phyloP scores from a whole-genome alignment of 1,140 invertebrate genomes.

The Drosophila dunni region DNA sequence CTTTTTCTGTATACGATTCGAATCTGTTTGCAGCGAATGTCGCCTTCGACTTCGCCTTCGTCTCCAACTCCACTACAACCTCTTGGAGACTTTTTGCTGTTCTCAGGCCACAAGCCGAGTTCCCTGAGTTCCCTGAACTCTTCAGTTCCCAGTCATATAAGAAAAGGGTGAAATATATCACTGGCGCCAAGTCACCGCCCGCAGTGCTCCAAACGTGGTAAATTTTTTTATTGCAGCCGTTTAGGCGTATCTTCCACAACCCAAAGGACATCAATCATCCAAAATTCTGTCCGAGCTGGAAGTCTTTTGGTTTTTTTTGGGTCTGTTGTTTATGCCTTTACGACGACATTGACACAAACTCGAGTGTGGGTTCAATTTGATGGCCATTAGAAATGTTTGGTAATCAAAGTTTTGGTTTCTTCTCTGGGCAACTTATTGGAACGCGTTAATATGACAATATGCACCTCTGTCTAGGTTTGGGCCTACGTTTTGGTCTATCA shows the following conservation, averaged over 20 bases:
- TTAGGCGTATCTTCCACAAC: slow-evolving; percentile 76
- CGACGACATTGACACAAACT: slow-evolving; percentile 35
- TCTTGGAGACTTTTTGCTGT: not conserved
- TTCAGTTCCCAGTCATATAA: slow-evolving; percentile 27
- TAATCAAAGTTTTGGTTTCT: slow-evolving; percentile 25
- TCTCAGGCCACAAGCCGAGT: slow-evolving; percentile 68
- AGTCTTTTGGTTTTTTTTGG: slow-evolving; percentile 25
- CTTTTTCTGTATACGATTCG: slow-evolving; percentile 60
- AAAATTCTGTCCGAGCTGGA: slow-evolving; percentile 41
- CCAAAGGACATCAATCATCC: slow-evolving; percentile 80
- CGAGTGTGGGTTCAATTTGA: slow-evolving; percentile 42
- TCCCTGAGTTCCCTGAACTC: slow-evolving; percentile 3
- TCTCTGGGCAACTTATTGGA: not conserved
- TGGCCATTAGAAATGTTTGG: slow-evolving; percentile 36
- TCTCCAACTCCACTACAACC: not conserved
- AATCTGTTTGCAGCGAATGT: slow-evolving; percentile 36
- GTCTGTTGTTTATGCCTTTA: slow-evolving; percentile 29
- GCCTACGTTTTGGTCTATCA: not conserved
- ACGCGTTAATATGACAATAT: slow-evolving; percentile 81
- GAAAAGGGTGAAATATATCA: slow-evolving; percentile 82
- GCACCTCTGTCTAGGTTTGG: slow-evolving; percentile 54
- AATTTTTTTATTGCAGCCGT: slow-evolving; percentile 81
- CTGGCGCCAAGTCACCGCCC: slow-evolving; percentile 76
- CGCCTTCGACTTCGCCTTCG: slow-evolving; percentile 26
- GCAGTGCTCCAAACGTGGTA: slow-evolving; percentile 75